Conservation (phyloP, 2,113 vertebrate genomes). For the Triplophysa dalaica region DNA sequence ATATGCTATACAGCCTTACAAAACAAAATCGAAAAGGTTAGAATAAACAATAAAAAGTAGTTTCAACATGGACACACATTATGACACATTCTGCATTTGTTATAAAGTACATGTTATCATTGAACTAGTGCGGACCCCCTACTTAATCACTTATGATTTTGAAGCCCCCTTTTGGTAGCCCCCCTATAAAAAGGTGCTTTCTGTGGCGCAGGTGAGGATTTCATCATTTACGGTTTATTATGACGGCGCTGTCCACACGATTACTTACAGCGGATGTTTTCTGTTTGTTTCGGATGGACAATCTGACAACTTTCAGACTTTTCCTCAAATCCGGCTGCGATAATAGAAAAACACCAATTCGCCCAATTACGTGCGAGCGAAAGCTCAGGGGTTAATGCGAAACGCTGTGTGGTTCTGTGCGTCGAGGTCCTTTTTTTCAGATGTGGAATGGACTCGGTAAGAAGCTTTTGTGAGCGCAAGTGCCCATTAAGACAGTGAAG, state of each 20-base stretch:
- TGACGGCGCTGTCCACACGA: background rate
- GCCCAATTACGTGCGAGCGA: constrained; percentile 8
- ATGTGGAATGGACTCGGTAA: constrained; percentile 15
- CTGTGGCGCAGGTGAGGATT: background rate
- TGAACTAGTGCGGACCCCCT: too few relatives aligned
- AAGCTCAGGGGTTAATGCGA: constrained; percentile 25
- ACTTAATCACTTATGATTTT: too few relatives aligned
- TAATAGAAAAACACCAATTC: background rate
- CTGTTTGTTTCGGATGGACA: background rate
- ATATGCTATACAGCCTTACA: background rate
- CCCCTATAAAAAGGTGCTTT: too few relatives aligned
- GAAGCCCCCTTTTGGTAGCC: too few relatives aligned
- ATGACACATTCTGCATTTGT: too few relatives aligned
- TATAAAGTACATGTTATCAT: too few relatives aligned
- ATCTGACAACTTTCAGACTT: constrained; percentile 8
- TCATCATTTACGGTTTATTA: constrained; percentile 25
- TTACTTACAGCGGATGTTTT: background rate
- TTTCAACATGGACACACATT: too few relatives aligned
- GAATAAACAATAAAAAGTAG: too few relatives aligned
- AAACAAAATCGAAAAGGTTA: too few relatives aligned
- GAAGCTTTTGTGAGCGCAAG: constrained; percentile 10
- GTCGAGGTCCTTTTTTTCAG: constrained; percentile 6
- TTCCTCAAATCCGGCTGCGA: background rate
- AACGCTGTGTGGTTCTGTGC: constrained; percentile 11
- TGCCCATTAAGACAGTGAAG: constrained; percentile 21